Evolutionary conservation across 2,888 invertebrate genomes (phyloP), one percentile per base, ranked within the genome.

Genomic region (Dioctria linearis): DNA sequence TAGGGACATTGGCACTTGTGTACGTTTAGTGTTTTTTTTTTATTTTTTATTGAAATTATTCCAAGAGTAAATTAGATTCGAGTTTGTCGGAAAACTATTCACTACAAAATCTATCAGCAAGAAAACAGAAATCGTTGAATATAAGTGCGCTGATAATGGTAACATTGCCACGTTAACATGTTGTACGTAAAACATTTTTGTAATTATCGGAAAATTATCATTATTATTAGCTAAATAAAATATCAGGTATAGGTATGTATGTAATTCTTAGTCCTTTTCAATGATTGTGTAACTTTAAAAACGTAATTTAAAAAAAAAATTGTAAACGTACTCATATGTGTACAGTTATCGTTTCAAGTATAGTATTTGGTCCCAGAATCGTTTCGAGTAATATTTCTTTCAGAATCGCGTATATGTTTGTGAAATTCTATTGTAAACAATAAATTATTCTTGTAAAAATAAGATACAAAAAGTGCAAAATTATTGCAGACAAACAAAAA

Each of bases 81-180:
- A 42, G 2, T 67, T 67, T 67, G 4, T 67, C 11, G 11, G 4
- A 67, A 11, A 67, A 67, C 2, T n/a, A n/a, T 67, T 67, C 66
- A 67, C 66, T 67, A 67, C 66, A 67, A 42, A 67, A 67, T 67
- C 66, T 6, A 46, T 67, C 66, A 67, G 40, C 66, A n/a, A 67
- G 2, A 67, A 67, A 43, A 67, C 54, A 67, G 2, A 61, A 61
- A 37, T 61, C 61, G 37, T 61, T 37, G 13, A 61, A 61, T 61
- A 61, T 61, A 61, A 61, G 3, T 5, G 61, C 61, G 3, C 61
- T 61, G 61, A 61, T 61, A 61, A 2, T 37, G 61, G 61, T 61
- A 61, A 61, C 61, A 61, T 61, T 61, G 13, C 61, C 9, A 61
- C 61, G 61, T n/a, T 46, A 46, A 46, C 49, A 6, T 61, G 5